These are phyloP conservation scores for Manacus vitellinus DNA, from an alignment of 2,113 vertebrate genomes.

Conservation along the genomic window DNA sequence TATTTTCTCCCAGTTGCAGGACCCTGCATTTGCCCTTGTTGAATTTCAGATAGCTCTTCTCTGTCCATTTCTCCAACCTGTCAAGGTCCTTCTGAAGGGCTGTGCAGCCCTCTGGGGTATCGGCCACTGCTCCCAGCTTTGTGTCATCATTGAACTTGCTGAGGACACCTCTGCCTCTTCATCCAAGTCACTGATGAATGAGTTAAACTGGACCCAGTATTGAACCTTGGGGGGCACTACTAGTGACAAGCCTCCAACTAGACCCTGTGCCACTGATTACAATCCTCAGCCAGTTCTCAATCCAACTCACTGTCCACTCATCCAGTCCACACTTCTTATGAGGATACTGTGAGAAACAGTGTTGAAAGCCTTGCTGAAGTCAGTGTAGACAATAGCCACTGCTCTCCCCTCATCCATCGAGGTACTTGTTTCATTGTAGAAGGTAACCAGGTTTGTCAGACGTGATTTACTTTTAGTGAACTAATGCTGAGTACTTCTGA, in stretches of 20 bases:
- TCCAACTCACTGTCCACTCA: neutral
- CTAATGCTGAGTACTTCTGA: neutral
- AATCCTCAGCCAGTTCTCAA: neutral
- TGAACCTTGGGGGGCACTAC: neutral
- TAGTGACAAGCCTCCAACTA: neutral
- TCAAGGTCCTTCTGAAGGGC: neutral
- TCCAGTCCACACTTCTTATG: neutral
- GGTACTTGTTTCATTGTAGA: neutral
- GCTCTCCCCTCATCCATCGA: neutral
- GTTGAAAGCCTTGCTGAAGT: neutral
- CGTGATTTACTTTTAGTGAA: neutral
- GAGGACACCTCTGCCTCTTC: neutral
- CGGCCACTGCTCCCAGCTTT: neutral
- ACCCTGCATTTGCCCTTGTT: neutral
- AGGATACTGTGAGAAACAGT: neutral
- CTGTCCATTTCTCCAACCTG: neutral
- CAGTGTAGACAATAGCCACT: too few species aligned
- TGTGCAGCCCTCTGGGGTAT: neutral
- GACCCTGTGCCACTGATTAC: neutral
- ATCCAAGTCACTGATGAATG: accelerated
- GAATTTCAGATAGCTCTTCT: neutral
- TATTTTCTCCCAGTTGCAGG: neutral
- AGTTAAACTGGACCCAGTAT: neutral
- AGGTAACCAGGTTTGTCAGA: neutral
- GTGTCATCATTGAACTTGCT: neutral